A percentile compares a stretch with the other conserved stretches of the same genome.
These are phyloP conservation scores for Maccullochella peelii DNA, from an alignment of 2,113 vertebrate genomes.

Conservation along the genomic window DNA sequence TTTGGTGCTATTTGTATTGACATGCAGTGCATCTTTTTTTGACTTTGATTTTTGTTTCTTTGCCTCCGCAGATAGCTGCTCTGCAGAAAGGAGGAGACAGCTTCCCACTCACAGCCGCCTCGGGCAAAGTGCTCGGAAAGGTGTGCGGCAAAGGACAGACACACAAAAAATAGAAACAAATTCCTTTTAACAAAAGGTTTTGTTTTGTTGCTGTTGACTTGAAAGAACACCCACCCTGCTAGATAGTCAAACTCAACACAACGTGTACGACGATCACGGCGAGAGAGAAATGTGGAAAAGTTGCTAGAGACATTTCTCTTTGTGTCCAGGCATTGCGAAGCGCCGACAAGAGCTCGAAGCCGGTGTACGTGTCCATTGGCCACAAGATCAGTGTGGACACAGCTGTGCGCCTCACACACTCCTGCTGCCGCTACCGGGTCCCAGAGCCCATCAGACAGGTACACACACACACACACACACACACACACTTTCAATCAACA, in stretches of 20 bases:
- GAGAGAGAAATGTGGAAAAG: neutral
- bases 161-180: constrained; percentile 24
- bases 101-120: constrained; percentile 86
- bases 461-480: constrained; percentile 36
- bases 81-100: constrained; percentile 87
- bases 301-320: constrained; percentile 1
- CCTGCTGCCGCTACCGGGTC: constrained; percentile 90
- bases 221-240: constrained; percentile 13
- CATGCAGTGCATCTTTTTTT: constrained; percentile 15
- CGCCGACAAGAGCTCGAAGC: constrained; percentile 86
- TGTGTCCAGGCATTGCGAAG: constrained; percentile 88
- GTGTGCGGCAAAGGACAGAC: constrained; percentile 83
- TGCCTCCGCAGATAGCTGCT: constrained; percentile 82
- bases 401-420: constrained; percentile 86
- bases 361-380: constrained; percentile 92
- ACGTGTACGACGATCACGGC: neutral
- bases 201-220: constrained; percentile 29
- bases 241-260: constrained; percentile 26
- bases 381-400: constrained; percentile 90
- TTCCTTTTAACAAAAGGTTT: neutral
- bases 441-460: constrained; percentile 97
- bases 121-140: constrained; percentile 89
- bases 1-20: constrained; percentile 24
- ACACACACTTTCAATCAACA: neutral
- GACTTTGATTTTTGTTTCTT: constrained; percentile 53